Evolutionary conservation across 35 echinoderm and acorn worm species (phyloP).

Genomic region (Ptychodera flava): DNA sequence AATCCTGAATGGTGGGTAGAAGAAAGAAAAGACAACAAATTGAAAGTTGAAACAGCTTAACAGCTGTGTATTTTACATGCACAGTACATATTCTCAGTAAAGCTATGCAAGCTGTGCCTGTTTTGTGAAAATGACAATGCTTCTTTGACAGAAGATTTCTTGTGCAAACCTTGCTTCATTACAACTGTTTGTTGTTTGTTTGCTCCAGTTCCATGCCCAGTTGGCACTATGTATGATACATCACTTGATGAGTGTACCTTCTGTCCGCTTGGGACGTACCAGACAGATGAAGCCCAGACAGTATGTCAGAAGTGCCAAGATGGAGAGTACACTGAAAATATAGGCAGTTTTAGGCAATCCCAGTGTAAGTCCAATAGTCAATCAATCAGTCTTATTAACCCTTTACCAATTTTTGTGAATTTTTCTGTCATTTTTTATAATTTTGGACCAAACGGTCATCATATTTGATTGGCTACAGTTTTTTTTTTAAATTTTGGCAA

Average conservation of each 20-base stretch:
- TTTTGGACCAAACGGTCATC: no score
- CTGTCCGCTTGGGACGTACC: background rate
- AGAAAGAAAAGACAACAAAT: no score
- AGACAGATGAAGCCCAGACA: background rate
- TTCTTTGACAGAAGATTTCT: background rate
- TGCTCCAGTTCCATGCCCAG: background rate
- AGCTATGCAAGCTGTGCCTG: no score
- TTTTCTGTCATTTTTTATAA: no score
- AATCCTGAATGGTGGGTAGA: no score
- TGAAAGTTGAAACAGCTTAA: background rate
- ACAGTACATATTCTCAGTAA: background rate
- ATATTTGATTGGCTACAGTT: no score
- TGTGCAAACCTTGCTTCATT: background rate
- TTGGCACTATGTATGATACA: background rate
- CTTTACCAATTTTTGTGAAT: no score
- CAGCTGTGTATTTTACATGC: background rate
- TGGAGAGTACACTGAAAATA: background rate
- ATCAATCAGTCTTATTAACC: no score
- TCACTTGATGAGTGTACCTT: background rate
- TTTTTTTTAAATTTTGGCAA: no score
- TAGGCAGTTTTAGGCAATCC: background rate
- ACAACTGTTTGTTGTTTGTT: background rate
- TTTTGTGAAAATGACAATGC: background rate
- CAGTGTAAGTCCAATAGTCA: background rate
- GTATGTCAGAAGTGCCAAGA: background rate